These are phyloP conservation scores for Hyphantria cunea DNA, from an alignment of 1,140 invertebrate species.

Conservation along the genomic window DNA sequence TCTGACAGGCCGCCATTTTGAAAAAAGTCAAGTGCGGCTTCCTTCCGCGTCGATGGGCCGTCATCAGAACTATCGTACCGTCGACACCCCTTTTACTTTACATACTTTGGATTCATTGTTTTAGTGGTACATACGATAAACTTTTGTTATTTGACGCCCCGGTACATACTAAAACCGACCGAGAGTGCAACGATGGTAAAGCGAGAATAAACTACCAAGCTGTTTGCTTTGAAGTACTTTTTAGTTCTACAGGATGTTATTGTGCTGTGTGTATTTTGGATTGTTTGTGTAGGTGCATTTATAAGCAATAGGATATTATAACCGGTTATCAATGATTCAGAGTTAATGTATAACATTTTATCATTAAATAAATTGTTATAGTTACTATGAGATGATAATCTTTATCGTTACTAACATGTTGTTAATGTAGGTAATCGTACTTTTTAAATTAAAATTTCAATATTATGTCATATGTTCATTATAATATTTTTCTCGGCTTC, in stretches of 20 bases:
- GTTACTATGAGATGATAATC: no score
- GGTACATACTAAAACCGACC: slow-evolving; percentile 55
- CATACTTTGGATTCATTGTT: slow-evolving; percentile 80
- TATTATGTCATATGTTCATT: no score
- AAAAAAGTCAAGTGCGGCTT: slow-evolving; percentile 77
- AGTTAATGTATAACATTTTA: no score
- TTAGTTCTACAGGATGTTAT: slow-evolving; percentile 9
- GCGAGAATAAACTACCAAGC: slow-evolving; percentile 12
- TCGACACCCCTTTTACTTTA: slow-evolving; percentile 75
- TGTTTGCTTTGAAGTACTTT: slow-evolving; percentile 22
- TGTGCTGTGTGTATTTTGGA: not conserved
- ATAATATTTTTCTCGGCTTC: no score
- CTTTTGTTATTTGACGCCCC: slow-evolving; percentile 71
- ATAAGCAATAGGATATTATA: no score
- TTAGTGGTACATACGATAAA: slow-evolving; percentile 74
- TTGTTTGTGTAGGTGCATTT: no score
- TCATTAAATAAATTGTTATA: no score
- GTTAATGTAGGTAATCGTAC: no score
- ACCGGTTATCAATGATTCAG: no score
- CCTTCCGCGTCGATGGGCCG: slow-evolving; percentile 74
- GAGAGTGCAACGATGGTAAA: slow-evolving; percentile 42
- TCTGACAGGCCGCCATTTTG: slow-evolving; percentile 78
- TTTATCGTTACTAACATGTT: no score
- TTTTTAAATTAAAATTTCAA: no score
- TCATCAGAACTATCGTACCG: slow-evolving; percentile 74